Conservation (phyloP, 2,797 vertebrate genomes). For the Microcaecilia unicolor region DNA sequence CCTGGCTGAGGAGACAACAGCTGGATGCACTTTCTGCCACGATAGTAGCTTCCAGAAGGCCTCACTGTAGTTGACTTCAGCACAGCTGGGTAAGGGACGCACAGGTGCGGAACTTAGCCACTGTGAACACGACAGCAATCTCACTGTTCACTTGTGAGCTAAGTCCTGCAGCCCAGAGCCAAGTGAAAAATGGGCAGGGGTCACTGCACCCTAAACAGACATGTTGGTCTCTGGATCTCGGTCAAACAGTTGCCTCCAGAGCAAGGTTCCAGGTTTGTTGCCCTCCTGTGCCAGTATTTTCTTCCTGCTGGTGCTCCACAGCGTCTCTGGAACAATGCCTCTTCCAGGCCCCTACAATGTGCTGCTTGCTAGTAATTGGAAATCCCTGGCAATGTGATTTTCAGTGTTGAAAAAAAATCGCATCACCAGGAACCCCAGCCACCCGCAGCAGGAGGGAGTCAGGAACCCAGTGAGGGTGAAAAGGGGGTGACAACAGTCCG, state of each 20-base stretch:
- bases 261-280: background rate
- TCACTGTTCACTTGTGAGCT: conserved; percentile 83
- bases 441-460: background rate
- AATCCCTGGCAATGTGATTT: conserved; percentile 99
- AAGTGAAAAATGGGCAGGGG: background rate
- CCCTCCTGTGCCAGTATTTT: background rate
- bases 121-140: conserved; percentile 80
- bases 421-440: conserved; percentile 87
- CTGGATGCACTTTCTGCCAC: background rate
- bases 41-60: too few relatives aligned
- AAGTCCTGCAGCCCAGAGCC: conserved; percentile 77
- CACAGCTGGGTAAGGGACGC: background rate
- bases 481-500: too few relatives aligned
- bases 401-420: conserved; percentile 76
- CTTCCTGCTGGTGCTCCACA: background rate
- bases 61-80: background rate
- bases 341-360: conserved; percentile 9
- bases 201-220: too few relatives aligned
- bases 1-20: background rate
- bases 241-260: too few relatives aligned
- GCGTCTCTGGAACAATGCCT: background rate
- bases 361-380: conserved; percentile 78
- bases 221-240: background rate
- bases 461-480: too few relatives aligned
- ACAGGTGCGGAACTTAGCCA: conserved; percentile 89